Conservation (phyloP, 2,888 invertebrate genomes). For the Phortica okadai region DNA sequence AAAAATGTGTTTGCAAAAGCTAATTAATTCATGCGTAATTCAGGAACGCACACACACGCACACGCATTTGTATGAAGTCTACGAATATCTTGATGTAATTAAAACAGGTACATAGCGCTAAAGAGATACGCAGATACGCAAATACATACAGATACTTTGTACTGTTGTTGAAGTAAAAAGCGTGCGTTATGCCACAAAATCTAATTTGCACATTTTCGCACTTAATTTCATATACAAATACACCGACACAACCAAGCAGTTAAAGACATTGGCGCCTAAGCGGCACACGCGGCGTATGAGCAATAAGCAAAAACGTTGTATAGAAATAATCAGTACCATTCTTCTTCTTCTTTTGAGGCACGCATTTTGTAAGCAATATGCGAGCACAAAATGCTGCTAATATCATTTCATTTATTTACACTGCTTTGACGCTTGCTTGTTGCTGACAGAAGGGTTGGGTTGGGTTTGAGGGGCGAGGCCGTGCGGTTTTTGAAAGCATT, state of each 20-base stretch:
- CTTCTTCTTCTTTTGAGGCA: slow-evolving; percentile 29
- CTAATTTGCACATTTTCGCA: slow-evolving; percentile 64
- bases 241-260: not conserved
- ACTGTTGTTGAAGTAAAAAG: slow-evolving; percentile 20
- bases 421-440: slow-evolving; percentile 41
- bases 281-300: slow-evolving; percentile 44
- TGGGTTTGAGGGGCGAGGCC: not conserved
- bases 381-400: slow-evolving; percentile 54
- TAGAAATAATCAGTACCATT: slow-evolving; percentile 38
- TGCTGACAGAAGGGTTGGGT: slow-evolving; percentile 14
- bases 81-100: slow-evolving; percentile 2
- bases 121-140: not conserved
- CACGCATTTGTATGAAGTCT: slow-evolving; percentile 2
- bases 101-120: slow-evolving; percentile 7
- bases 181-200: slow-evolving; percentile 54
- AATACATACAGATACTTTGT: not conserved
- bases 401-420: slow-evolving; percentile 61
- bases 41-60: not conserved
- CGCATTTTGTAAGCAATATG: slow-evolving; percentile 17
- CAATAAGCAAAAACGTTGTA: not conserved
- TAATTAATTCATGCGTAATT: slow-evolving; percentile 60
- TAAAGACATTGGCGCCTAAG: not conserved
- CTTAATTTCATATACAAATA: slow-evolving; percentile 48
- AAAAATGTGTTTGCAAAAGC: slow-evolving; percentile 33
- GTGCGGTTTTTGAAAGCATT: slow-evolving; percentile 42